Evolutionary conservation across 2,113 vertebrate genomes (phyloP).

Genomic region (Azemiops feae): DNA sequence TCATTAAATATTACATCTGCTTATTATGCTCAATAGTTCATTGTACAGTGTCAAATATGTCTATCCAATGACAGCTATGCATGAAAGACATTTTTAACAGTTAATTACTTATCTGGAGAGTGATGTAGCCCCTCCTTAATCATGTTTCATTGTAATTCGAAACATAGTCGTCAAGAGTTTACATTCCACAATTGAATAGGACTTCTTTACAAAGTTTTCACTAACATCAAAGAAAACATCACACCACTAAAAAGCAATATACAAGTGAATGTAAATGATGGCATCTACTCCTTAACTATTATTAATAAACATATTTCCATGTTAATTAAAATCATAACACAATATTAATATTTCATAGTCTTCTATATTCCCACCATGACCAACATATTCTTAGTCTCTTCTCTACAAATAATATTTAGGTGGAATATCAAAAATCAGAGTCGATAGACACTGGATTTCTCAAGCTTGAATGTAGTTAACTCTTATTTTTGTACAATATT

Average conservation of each 20-base stretch:
- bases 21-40: neutral
- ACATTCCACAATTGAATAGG: neutral
- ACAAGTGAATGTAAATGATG: neutral
- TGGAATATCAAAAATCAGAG: neutral
- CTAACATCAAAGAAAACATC: neutral
- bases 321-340: neutral
- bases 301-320: neutral
- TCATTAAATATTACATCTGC: slow-evolving; percentile 15
- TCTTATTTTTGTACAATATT: too few species aligned
- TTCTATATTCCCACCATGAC: neutral
- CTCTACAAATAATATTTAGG: neutral
- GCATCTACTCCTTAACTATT: neutral
- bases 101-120: neutral
- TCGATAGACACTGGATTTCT: too few species aligned
- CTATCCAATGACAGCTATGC: neutral
- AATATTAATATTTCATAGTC: neutral
- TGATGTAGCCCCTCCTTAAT: neutral
- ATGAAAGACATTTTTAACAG: slow-evolving; percentile 8
- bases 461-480: too few species aligned
- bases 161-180: neutral
- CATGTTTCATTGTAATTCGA: neutral
- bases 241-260: neutral
- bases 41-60: neutral
- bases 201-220: neutral
- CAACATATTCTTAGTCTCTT: neutral